These are phyloP conservation scores for Drosophila parvula DNA, from an alignment of 1,140 invertebrate species.

Conservation along the genomic window DNA sequence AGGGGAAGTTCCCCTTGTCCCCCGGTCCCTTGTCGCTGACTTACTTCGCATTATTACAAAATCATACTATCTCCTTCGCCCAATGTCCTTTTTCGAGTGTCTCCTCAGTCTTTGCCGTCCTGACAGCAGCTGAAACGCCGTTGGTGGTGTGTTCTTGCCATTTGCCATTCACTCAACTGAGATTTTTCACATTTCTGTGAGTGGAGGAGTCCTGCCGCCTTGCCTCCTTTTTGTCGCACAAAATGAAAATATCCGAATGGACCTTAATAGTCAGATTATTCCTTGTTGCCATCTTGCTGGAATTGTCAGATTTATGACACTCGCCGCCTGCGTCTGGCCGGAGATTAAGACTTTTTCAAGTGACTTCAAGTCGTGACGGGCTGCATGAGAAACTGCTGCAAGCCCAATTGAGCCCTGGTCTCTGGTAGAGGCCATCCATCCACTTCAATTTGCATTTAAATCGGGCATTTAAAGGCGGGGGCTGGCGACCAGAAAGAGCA, in stretches of 20 bases:
- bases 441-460: slow-evolving; percentile 58
- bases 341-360: slow-evolving; percentile 33
- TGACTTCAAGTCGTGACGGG: slow-evolving; percentile 23
- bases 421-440: background rate
- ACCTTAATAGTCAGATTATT: slow-evolving; percentile 55
- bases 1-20: background rate
- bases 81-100: slow-evolving; percentile 1
- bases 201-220: background rate
- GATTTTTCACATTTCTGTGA: slow-evolving; percentile 27
- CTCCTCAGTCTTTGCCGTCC: slow-evolving; percentile 7
- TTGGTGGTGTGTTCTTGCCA: slow-evolving; percentile 7
- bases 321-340: slow-evolving; percentile 8
- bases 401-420: slow-evolving; percentile 11
- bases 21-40: background rate
- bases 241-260: slow-evolving; percentile 46
- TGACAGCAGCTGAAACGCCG: slow-evolving; percentile 16
- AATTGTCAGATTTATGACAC: slow-evolving; percentile 49
- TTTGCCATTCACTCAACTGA: slow-evolving; percentile 29
- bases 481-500: slow-evolving; percentile 8
- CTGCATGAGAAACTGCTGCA: slow-evolving; percentile 25
- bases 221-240: background rate
- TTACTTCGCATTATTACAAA: slow-evolving; percentile 58
- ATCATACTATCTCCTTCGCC: slow-evolving; percentile 29
- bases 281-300: slow-evolving; percentile 41
- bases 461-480: slow-evolving; percentile 23